phyloP scores from a whole-genome alignment of 2,797 vertebrate genomes.

The Falco biarmicus region DNA sequence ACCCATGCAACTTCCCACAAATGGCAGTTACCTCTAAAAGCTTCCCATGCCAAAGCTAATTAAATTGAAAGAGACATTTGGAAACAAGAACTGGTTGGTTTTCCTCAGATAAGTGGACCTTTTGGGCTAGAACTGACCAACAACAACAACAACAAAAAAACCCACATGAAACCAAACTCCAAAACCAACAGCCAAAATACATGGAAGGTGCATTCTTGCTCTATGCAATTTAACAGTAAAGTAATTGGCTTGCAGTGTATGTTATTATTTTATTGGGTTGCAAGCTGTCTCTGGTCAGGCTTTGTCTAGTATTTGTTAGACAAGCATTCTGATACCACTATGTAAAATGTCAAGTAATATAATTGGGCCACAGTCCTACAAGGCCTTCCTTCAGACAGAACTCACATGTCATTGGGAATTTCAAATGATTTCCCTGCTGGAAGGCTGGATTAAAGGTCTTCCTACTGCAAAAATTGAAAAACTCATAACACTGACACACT shows the following conservation, averaged over 20 bases:
- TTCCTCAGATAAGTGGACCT: background rate
- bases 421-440: slow-evolving; percentile 57
- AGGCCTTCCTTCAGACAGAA: slow-evolving; percentile 40
- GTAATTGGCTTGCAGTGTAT: background rate
- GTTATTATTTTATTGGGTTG: slow-evolving; percentile 39
- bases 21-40: slow-evolving; percentile 57
- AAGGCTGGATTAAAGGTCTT: slow-evolving; percentile 58
- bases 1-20: slow-evolving; percentile 36
- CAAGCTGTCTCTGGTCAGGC: slow-evolving; percentile 31
- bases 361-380: slow-evolving; percentile 51
- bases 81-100: background rate
- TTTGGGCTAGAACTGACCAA: background rate
- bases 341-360: slow-evolving; percentile 65
- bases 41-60: slow-evolving; percentile 46
- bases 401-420: slow-evolving; percentile 52
- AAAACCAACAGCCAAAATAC: background rate
- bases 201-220: background rate
- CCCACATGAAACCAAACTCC: background rate
- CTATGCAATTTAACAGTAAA: background rate
- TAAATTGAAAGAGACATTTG: slow-evolving; percentile 41
- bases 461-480: slow-evolving; percentile 55
- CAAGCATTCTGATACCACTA: slow-evolving; percentile 42
- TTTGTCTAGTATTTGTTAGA: slow-evolving; percentile 61
- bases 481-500: slow-evolving; percentile 45
- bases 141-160: too few species aligned